Evolutionary conservation across 2,888 invertebrate species (phyloP).

Genomic region (Troilus luridus): DNA sequence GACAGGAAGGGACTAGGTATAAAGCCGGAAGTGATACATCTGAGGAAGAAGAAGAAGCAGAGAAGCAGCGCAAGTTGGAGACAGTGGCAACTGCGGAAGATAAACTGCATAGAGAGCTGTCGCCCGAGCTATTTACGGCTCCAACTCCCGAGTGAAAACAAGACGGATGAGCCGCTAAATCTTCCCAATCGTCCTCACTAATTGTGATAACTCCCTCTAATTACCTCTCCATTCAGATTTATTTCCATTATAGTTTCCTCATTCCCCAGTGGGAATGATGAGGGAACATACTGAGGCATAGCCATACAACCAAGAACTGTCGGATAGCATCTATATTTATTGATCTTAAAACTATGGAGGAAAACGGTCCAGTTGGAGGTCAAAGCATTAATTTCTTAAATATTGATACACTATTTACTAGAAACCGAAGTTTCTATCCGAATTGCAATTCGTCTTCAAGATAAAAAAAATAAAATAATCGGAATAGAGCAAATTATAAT

Average conservation of each 20-base stretch:
- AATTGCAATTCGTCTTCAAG: too few relatives aligned
- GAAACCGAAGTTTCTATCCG: too few relatives aligned
- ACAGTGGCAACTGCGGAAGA: not conserved
- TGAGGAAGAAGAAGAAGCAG: not conserved
- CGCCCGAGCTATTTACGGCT: not conserved
- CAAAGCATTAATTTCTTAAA: too few relatives aligned
- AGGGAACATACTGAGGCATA: too few relatives aligned
- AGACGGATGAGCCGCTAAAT: slow-evolving; percentile 5
- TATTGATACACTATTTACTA: too few relatives aligned
- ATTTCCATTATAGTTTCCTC: not conserved
- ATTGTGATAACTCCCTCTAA: slow-evolving; percentile 26
- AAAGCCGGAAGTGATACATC: not conserved
- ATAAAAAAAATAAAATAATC: too few relatives aligned
- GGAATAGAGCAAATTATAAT: too few relatives aligned
- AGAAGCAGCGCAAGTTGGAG: not conserved
- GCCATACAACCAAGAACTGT: too few relatives aligned
- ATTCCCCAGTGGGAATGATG: not conserved
- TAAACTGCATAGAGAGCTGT: not conserved
- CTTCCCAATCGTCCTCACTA: slow-evolving; percentile 13
- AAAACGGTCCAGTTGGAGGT: too few relatives aligned
- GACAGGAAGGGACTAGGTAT: not conserved
- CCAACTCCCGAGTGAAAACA: slow-evolving; percentile 10
- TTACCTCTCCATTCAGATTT: slow-evolving; percentile 15
- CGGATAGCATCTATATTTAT: too few relatives aligned
- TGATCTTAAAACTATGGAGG: too few relatives aligned